Evolutionary conservation across 2,888 invertebrate genomes (phyloP).

Genomic region (Nomada hirtipes): DNA sequence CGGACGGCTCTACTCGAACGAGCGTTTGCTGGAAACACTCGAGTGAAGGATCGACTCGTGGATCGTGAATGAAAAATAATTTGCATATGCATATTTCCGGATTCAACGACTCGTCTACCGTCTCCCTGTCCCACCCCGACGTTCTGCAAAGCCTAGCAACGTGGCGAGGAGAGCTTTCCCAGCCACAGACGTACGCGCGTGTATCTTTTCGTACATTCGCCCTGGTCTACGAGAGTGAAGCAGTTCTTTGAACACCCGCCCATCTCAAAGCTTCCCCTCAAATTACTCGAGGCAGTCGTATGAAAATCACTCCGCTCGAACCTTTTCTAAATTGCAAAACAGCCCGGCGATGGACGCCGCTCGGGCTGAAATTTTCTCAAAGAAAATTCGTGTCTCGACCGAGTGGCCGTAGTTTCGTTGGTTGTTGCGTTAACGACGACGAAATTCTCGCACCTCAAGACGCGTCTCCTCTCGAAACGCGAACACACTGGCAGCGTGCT

Average conservation of each 20-base stretch:
- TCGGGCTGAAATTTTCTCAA: conserved; percentile 37
- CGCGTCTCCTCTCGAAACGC: neutral
- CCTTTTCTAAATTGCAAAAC: conserved; percentile 67
- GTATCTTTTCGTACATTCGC: conserved; percentile 28
- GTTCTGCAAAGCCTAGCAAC: neutral
- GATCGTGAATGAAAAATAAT: conserved; percentile 63
- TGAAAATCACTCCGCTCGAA: conserved; percentile 65
- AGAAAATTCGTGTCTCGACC: conserved; percentile 14
- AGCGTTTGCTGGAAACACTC: conserved; percentile 63
- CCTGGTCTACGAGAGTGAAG: neutral
- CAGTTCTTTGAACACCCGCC: conserved; percentile 48
- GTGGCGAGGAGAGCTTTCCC: neutral
- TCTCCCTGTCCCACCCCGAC: neutral
- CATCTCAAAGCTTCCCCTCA: conserved; percentile 48
- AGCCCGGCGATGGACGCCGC: conserved; percentile 29
- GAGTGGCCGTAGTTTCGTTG: neutral
- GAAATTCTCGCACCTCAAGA: neutral
- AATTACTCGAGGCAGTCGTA: conserved; percentile 59
- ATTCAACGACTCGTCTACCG: conserved; percentile 42
- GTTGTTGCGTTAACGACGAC: conserved; percentile 2
- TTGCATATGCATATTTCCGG: conserved; percentile 70
- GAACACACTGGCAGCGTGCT: too few relatives aligned
- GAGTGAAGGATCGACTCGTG: conserved; percentile 41
- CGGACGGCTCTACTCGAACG: neutral
- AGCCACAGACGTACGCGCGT: neutral